A percentile compares a stretch with the other conserved stretches of the same genome.
Evolutionary conservation across 2,113 vertebrate genomes (phyloP).

Genomic region (Ascaphus truei): DNA sequence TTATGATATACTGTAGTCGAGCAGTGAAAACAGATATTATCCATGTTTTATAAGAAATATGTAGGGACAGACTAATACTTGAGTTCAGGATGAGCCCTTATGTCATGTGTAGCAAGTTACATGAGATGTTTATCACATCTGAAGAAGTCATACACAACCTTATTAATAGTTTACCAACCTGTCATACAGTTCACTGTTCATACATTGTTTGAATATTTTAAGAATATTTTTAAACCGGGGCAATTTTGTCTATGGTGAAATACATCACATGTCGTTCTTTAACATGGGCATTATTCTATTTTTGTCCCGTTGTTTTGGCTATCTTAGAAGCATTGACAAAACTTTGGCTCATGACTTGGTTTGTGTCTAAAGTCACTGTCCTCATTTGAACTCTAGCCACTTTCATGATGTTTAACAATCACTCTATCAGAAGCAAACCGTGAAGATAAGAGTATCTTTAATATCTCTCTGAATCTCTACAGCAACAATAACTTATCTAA

Average conservation of each 20-base stretch:
- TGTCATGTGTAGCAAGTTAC: background rate
- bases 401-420: too few relatives aligned
- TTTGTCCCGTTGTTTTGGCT: conserved; percentile 1
- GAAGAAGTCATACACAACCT: background rate
- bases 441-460: too few relatives aligned
- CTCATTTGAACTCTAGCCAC: background rate
- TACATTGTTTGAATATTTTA: conserved; percentile 5
- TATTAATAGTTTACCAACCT: background rate
- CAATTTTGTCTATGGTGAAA: conserved; percentile 4
- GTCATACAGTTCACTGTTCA: background rate
- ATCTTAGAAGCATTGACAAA: conserved; percentile 12
- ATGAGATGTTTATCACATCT: background rate
- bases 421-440: too few relatives aligned
- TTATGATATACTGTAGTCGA: too few relatives aligned
- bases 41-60: background rate
- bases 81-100: background rate
- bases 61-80: background rate
- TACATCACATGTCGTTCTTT: conserved; percentile 20
- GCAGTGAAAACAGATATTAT: background rate
- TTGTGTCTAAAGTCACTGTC: background rate
- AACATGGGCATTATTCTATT: conserved; percentile 8
- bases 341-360: background rate
- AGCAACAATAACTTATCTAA: too few relatives aligned
- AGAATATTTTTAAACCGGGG: background rate
- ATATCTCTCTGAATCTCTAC: too few relatives aligned